Evolutionary conservation across 1,140 invertebrate species (phyloP).

Genomic region (Heliconius hewitsoni): DNA sequence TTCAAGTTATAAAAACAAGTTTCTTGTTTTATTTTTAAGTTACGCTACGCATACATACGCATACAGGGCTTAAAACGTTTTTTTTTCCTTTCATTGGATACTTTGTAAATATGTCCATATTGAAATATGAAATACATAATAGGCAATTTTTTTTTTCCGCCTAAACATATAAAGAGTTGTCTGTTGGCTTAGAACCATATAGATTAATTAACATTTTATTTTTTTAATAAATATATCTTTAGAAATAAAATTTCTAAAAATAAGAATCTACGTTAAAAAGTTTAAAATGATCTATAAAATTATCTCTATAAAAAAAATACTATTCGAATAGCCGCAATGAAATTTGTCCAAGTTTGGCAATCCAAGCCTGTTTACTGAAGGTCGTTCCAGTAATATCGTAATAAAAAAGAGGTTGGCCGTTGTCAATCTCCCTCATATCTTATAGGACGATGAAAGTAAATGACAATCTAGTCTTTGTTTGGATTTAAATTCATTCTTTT

Average conservation of each 20-base stretch:
- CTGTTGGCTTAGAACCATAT: too few relatives aligned
- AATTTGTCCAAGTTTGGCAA: neutral
- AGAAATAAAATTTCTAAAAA: too few relatives aligned
- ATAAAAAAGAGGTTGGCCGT: neutral
- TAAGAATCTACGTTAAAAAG: too few relatives aligned
- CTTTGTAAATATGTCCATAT: too few relatives aligned
- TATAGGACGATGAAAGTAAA: constrained; percentile 4
- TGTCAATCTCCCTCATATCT: neutral
- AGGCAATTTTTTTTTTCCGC: too few relatives aligned
- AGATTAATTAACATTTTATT: too few relatives aligned
- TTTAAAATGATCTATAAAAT: too few relatives aligned
- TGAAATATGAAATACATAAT: too few relatives aligned
- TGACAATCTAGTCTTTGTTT: neutral
- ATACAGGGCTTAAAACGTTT: neutral
- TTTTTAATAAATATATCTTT: too few relatives aligned
- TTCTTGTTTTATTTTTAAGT: neutral
- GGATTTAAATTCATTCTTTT: neutral
- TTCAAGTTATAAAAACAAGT: constrained; percentile 7
- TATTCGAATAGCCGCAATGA: neutral
- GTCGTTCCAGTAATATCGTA: neutral
- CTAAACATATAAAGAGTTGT: too few relatives aligned
- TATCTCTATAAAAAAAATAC: neutral
- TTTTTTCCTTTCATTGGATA: too few relatives aligned
- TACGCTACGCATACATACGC: too few relatives aligned
- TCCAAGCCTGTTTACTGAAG: constrained; percentile 2